Conservation (phyloP, 2,113 vertebrate genomes). For the Eretmochelys imbricata region DNA sequence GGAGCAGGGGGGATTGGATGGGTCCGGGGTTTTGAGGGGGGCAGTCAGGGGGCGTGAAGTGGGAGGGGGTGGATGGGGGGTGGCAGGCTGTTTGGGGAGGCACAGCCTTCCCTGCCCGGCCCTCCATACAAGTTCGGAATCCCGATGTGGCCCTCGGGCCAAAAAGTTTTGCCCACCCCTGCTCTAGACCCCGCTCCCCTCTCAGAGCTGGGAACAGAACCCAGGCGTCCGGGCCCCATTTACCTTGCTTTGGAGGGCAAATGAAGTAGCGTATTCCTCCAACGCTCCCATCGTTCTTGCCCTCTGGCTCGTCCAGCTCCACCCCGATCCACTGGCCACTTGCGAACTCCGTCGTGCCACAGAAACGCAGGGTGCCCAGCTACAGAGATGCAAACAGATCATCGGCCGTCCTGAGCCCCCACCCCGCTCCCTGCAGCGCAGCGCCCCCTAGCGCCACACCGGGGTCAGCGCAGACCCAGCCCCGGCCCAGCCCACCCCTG, state of each 20-base stretch:
- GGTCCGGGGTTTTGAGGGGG: too few species aligned
- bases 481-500: neutral
- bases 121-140: too few species aligned
- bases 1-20: too few species aligned
- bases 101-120: too few species aligned
- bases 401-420: neutral
- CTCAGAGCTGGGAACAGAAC: neutral
- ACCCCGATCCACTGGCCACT: slow-evolving; percentile 95
- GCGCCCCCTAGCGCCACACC: too few species aligned
- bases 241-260: slow-evolving; percentile 92
- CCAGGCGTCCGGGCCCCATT: neutral
- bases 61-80: too few species aligned
- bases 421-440: too few species aligned
- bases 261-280: slow-evolving; percentile 93
- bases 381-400: slow-evolving; percentile 39
- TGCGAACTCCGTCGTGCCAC: slow-evolving; percentile 93
- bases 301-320: slow-evolving; percentile 91
- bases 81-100: too few species aligned
- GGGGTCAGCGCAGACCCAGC: too few species aligned
- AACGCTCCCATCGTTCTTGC: slow-evolving; percentile 93
- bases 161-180: too few species aligned
- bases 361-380: slow-evolving; percentile 90
- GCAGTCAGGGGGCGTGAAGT: too few species aligned
- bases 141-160: too few species aligned
- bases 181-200: neutral